Evolutionary conservation across 2,888 invertebrate species (phyloP).

Genomic region (Leptura quadrifasciata): DNA sequence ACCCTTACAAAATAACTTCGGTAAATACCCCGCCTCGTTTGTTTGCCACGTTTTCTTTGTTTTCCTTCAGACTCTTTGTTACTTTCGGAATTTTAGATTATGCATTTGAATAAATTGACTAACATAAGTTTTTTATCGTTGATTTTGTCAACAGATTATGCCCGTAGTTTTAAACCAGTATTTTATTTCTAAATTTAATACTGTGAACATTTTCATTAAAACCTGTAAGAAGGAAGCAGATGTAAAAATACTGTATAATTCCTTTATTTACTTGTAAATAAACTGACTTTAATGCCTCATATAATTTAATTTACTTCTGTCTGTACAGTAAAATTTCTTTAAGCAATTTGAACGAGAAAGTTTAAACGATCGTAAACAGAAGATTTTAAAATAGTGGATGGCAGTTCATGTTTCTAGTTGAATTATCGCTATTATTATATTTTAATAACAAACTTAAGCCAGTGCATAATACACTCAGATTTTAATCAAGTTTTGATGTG

Average conservation of each 20-base stretch:
- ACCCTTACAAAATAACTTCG: conserved; percentile 60
- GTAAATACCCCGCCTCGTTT: conserved; percentile 58
- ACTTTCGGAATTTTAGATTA: conserved; percentile 49
- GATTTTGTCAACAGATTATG: conserved; percentile 42
- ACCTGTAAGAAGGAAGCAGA: conserved; percentile 13
- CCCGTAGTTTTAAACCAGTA: conserved; percentile 14
- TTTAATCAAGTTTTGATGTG: not conserved
- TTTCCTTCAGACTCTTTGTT: conserved; percentile 53
- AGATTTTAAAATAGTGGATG: not conserved
- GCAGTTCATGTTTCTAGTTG: not conserved
- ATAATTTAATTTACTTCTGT: conserved; percentile 35
- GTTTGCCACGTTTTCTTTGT: conserved; percentile 52
- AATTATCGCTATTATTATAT: not conserved
- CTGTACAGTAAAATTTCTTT: conserved; percentile 17
- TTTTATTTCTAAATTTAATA: conserved; percentile 22
- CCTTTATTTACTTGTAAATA: conserved; percentile 33
- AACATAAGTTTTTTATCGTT: conserved; percentile 48
- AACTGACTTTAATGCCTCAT: conserved; percentile 13
- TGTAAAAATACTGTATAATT: conserved; percentile 31
- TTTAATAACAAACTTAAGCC: not conserved
- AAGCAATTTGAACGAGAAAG: conserved; percentile 20
- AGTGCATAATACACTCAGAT: not conserved
- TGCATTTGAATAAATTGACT: conserved; percentile 59
- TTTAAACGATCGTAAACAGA: conserved; percentile 13
- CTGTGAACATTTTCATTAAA: conserved; percentile 19